Conservation (phyloP, 2,113 vertebrate genomes). For the Bettongia penicillata region DNA sequence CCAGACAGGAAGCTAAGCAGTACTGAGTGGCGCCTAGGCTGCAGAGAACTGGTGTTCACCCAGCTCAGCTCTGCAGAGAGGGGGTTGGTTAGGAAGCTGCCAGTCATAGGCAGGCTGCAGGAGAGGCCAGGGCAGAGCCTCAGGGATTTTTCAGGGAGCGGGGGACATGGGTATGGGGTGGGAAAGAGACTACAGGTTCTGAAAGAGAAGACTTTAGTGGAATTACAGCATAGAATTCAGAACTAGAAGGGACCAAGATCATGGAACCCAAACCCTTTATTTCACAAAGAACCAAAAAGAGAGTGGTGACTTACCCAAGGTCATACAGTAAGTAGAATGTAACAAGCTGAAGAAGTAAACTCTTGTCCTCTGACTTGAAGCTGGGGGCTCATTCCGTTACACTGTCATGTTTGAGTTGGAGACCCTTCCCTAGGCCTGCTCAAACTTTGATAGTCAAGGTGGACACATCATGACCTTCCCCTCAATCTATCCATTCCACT, state of each 20-base stretch:
- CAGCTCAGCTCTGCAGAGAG: neutral
- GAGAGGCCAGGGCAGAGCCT: neutral
- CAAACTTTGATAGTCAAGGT: too few species aligned
- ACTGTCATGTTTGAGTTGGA: too few species aligned
- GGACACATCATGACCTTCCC: too few species aligned
- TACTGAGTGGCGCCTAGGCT: neutral
- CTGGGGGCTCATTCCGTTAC: too few species aligned
- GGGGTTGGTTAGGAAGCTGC: constrained; percentile 1
- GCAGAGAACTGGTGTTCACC: neutral
- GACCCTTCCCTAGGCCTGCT: too few species aligned
- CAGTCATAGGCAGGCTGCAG: neutral
- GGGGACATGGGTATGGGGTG: neutral
- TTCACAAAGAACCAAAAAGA: neutral
- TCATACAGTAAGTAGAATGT: neutral
- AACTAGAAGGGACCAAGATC: neutral
- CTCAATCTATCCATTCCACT: neutral
- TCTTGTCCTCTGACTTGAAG: neutral
- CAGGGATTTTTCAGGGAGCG: neutral
- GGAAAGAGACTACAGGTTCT: neutral
- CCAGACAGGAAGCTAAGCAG: neutral
- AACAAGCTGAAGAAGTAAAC: neutral
- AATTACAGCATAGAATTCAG: neutral
- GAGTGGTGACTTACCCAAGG: neutral
- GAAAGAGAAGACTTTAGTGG: neutral
- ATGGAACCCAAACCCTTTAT: neutral